Evolutionary conservation across 2,888 invertebrate genomes (phyloP).

Genomic region (Coecobrya sp.): DNA sequence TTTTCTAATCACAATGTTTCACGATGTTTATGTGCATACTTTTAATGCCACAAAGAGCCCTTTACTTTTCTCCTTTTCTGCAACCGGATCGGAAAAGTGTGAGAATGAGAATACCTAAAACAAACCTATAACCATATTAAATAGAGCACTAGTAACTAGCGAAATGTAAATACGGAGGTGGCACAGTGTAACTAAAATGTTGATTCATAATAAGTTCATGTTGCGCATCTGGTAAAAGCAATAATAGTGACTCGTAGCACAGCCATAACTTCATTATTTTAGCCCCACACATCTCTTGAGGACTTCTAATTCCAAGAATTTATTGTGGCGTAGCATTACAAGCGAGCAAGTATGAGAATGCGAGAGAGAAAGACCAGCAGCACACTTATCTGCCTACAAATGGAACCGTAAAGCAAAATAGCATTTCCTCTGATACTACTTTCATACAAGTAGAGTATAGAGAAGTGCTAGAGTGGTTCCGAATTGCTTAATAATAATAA

Average conservation of each 20-base stretch:
- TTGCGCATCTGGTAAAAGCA: constrained; percentile 72
- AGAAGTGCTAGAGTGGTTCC: not conserved
- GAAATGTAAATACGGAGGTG: constrained; percentile 35
- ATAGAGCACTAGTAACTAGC: not conserved
- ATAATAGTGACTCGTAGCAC: constrained; percentile 63
- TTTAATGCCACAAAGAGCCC: constrained; percentile 37
- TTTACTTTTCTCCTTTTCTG: not conserved
- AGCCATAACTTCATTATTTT: constrained; percentile 75
- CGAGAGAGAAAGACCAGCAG: constrained; percentile 21
- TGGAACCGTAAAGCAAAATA: not conserved
- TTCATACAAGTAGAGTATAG: not conserved
- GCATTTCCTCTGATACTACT: constrained; percentile 1
- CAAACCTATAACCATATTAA: not conserved
- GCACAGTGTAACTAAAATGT: constrained; percentile 44
- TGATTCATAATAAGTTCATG: constrained; percentile 71
- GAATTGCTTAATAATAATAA: constrained; percentile 18
- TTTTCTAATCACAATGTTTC: constrained; percentile 39
- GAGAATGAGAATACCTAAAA: not conserved
- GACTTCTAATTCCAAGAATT: constrained; percentile 68
- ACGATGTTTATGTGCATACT: not conserved
- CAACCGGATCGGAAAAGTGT: not conserved
- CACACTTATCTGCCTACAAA: constrained; percentile 1
- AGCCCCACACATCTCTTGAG: constrained; percentile 63
- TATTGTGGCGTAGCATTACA: constrained; percentile 46
- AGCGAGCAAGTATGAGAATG: not conserved